Evolutionary conservation across 2,113 vertebrate genomes (phyloP), one percentile per base, ranked within the genome.

Genomic region (Athene noctua): DNA sequence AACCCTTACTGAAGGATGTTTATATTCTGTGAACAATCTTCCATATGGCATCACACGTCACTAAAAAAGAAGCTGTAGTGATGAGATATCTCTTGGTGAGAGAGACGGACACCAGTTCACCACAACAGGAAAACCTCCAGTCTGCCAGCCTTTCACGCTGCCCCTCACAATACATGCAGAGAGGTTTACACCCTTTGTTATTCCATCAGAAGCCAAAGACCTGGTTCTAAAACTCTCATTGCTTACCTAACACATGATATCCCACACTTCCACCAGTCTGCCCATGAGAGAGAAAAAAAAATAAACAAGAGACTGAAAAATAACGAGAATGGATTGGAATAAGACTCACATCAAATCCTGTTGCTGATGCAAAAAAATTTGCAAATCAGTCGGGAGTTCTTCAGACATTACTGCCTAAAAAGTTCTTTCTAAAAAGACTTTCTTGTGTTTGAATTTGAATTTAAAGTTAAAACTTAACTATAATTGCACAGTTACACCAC

Each of bases 221-320:
- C 27, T 30, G 9, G 11, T 49, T 75, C 51, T n/a, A 51, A 46
- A 71, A 18, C 63, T 57, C 25, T 20, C 13, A 15, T 7, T 38
- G 61, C 57, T 42, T 9, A 58, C 44, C 29, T 23, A 44, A 26
- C 29, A 51, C 0, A 0, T 3, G 15, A 32, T 7, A 52, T 7
- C 18, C 22, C 40, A 54, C 13, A 17, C 16, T 77, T 70, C 51
- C 30, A 15, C 8, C n/a, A 21, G 16, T 32, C 62, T 1, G 1
- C 7, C 5, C 65, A 30, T 18, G 16, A 27, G 14, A 66, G 7
- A n/a, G 36, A 8, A 6, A 42, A 30, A 30, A 52, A 23, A n/a
- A 0, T 6, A 78, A 71, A 19, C 13, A 72, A 51, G 34, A 36
- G 16, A 36, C 18, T 54, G 26, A 57, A 82, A 79, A 83, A 42